Percentiles rank a stretch among this genome's conserved stretches.
phyloP scores from a whole-genome alignment of 2,888 invertebrate genomes.

The Crioceris asparagi region DNA sequence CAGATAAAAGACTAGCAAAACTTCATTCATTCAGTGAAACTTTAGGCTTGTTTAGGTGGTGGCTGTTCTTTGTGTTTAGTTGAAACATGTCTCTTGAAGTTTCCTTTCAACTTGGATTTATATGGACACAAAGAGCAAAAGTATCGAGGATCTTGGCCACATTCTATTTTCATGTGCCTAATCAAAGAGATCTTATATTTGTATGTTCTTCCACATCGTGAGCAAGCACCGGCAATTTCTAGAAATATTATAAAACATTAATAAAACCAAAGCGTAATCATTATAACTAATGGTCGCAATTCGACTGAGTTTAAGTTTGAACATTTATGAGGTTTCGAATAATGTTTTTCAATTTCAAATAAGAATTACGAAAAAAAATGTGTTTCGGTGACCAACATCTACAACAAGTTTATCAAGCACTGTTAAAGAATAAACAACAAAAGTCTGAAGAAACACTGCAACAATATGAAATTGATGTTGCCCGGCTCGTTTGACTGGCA shows the following conservation, averaged over 20 bases:
- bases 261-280: background rate
- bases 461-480: too few species aligned
- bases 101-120: conserved; percentile 14
- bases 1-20: background rate
- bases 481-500: too few species aligned
- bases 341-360: too few species aligned
- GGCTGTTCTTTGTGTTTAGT: background rate
- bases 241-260: background rate
- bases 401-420: too few species aligned
- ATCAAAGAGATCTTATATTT: conserved; percentile 48
- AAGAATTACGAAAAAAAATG: too few species aligned
- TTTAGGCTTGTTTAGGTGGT: background rate
- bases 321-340: too few species aligned
- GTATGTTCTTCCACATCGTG: conserved; percentile 64
- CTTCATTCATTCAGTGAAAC: background rate
- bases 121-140: conserved; percentile 17
- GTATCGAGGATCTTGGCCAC: conserved; percentile 18
- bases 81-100: conserved; percentile 8
- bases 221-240: conserved; percentile 17
- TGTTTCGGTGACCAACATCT: too few species aligned
- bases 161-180: conserved; percentile 21
- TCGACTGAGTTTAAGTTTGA: too few species aligned
- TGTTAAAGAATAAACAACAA: too few species aligned
- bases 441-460: too few species aligned
- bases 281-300: too few species aligned